Base-by-base conservation (phyloP, 2,888 invertebrate genomes). In the Hemithea aestivaria region DNA sequence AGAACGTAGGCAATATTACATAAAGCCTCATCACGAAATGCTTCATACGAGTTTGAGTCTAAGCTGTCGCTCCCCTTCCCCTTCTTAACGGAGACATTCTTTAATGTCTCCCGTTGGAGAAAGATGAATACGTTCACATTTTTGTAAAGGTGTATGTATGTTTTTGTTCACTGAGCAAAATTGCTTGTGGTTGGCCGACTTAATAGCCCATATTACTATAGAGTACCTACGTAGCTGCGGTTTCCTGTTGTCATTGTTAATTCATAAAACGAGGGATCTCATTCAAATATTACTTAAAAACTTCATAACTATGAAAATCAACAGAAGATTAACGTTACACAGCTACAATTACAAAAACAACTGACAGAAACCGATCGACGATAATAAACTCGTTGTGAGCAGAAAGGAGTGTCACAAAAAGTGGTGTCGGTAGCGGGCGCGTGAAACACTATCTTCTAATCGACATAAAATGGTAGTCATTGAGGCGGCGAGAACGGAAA, bases 381-480 rank as follows among this genome's bases (percentile, higher is more conserved):
- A 83, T 81, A 84, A 77, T 76, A 73, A 77, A 81, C 74, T 77
- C 76, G 75, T 81, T 81, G 82, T 82, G 61, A 61, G 66, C 69
- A 73, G 73, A 76, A 69, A 76, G 73, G 68, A 73, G 78, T 77
- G 79, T 78, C 77, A 83, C 73, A 85, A 85, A 85, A 87, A 84
- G 62, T 77, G 71, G 79, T 72, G 71, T 81, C 82, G 71, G 85
- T 84, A 84, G 85, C 84, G 72, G 60, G 73, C 78, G 77, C 75
- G 73, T 83, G 85, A 79, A 87, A 87, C 79, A 81, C 80, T 83
- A 87, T 85, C 83, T 84, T 58, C 72, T 74, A 78, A 84, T 85
- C 84, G 82, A 82, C 78, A 83, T 72, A 84, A 83, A 85, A 81
- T 84, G 82, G 84, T 82, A 83, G 82, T 73, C 83, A 84, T 83